A percentile compares a stretch with the other conserved stretches of the same genome.
Conservation (phyloP, 1,140 invertebrate species). For the Metaphire vulgaris region DNA sequence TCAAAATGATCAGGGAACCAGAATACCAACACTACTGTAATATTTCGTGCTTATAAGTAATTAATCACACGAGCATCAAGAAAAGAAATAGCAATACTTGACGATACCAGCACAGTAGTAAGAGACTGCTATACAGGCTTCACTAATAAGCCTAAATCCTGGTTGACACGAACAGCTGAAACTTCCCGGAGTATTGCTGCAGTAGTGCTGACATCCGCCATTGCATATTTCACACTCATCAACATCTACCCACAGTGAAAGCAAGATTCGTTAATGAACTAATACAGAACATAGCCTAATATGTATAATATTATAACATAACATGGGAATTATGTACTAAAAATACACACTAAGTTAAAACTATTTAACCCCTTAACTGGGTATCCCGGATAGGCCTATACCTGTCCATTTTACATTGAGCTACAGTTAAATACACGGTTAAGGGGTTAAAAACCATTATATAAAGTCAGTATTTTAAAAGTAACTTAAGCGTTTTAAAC, state of each 20-base stretch:
- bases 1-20: no score
- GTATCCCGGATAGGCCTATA: no score
- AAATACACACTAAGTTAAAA: background rate
- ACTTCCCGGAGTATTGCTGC: constrained; percentile 47
- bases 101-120: background rate
- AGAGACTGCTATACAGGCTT: constrained; percentile 22
- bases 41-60: no score
- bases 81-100: no score
- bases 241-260: constrained; percentile 37
- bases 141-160: constrained; percentile 39
- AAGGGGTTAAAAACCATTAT: no score
- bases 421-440: no score
- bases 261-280: background rate
- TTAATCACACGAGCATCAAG: no score
- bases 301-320: background rate
- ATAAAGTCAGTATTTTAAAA: no score
- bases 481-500: no score
- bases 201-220: constrained; percentile 57
- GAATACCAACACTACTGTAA: no score
- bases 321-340: background rate
- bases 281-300: no score
- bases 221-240: constrained; percentile 58
- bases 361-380: background rate
- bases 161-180: constrained; percentile 37
- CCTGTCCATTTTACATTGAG: no score